Evolutionary conservation across 2,797 vertebrate species (phyloP).

Genomic region (Danionella dracula): DNA sequence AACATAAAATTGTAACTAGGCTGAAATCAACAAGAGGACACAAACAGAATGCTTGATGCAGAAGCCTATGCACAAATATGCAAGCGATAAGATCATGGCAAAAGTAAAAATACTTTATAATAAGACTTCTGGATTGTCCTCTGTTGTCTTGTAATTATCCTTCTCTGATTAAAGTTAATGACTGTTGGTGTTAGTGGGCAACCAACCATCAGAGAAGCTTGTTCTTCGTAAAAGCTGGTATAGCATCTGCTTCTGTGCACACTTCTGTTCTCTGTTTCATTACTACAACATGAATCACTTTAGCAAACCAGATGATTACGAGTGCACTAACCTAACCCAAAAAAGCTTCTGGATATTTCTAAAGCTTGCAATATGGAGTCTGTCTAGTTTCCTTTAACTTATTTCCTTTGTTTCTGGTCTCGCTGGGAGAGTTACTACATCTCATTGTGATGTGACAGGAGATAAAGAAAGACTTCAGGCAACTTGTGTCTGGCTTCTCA

Average conservation of each 20-base stretch:
- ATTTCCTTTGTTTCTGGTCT: constrained; percentile 1
- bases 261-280: neutral
- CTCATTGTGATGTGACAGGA: constrained; percentile 16
- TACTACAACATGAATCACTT: constrained; percentile 6
- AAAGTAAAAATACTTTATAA: neutral
- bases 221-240: neutral
- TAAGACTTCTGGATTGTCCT: constrained; percentile 1
- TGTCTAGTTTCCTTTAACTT: constrained; percentile 9
- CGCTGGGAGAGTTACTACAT: neutral
- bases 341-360: neutral
- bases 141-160: constrained; percentile 15
- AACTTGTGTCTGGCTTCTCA: neutral
- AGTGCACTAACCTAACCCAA: neutral
- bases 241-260: neutral
- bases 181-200: constrained; percentile 13
- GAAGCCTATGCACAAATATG: neutral
- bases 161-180: constrained; percentile 4
- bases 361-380: constrained; percentile 17
- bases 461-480: constrained; percentile 14
- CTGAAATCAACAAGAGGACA: neutral
- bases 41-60: neutral
- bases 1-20: neutral
- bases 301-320: constrained; percentile 14
- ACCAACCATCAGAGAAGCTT: neutral
- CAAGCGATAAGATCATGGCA: neutral